Conservation (phyloP, 2,797 vertebrate species). For the Stomatorhinus walkeri region DNA sequence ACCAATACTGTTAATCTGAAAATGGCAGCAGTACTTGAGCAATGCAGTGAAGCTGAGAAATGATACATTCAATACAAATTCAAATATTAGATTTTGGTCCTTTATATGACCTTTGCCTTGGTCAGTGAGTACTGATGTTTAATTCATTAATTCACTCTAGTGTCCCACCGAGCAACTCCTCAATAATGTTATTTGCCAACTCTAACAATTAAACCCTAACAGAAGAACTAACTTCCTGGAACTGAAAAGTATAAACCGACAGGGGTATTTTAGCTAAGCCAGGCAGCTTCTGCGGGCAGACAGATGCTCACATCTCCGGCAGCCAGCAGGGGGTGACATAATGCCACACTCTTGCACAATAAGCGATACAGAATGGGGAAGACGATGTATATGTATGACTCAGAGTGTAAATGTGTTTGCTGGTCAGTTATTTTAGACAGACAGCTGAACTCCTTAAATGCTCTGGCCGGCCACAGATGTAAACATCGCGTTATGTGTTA, state of each 20-base stretch:
- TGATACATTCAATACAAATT: neutral
- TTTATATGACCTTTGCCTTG: neutral
- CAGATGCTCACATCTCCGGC: neutral
- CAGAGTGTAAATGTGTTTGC: neutral
- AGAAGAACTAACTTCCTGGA: neutral
- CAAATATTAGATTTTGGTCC: neutral
- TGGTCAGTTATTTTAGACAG: neutral
- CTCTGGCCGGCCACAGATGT: neutral
- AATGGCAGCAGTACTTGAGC: neutral
- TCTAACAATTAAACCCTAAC: neutral
- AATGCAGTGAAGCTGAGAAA: neutral
- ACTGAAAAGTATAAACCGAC: neutral
- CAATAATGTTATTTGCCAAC: neutral
- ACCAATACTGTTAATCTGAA: neutral
- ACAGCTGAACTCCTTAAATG: neutral
- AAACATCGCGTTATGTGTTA: neutral
- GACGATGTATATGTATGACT: neutral
- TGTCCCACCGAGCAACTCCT: neutral
- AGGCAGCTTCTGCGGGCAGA: neutral
- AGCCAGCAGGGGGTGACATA: neutral
- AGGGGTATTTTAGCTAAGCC: neutral
- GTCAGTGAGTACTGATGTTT: neutral
- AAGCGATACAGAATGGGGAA: neutral
- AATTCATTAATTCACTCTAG: neutral
- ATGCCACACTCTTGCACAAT: neutral